These are phyloP conservation scores for Spodoptera litura DNA, from an alignment of 1,140 invertebrate genomes.

Conservation along the genomic window DNA sequence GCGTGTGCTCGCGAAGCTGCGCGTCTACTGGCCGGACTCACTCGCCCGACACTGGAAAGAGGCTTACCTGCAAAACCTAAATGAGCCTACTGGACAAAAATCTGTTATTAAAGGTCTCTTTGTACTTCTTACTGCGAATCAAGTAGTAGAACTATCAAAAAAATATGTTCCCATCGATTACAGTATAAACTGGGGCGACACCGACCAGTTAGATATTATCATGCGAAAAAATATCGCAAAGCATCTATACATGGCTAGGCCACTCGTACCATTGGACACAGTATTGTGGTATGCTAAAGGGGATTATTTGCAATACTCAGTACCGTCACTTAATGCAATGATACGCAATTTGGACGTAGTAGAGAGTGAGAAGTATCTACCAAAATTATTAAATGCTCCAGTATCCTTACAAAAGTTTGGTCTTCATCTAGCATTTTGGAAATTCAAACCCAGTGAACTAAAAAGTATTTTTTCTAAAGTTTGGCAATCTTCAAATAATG, in stretches of 20 bases:
- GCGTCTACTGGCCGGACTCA: slow-evolving; percentile 66
- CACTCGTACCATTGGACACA: slow-evolving; percentile 53
- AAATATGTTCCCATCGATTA: slow-evolving; percentile 60
- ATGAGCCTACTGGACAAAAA: slow-evolving; percentile 55
- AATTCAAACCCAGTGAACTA: slow-evolving; percentile 59
- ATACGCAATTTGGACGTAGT: slow-evolving; percentile 55
- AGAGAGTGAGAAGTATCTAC: slow-evolving; percentile 51
- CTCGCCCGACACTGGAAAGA: slow-evolving; percentile 57
- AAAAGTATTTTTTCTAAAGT: slow-evolving; percentile 56
- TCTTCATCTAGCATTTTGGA: slow-evolving; percentile 60
- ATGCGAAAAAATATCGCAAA: slow-evolving; percentile 65
- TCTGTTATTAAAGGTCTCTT: slow-evolving; percentile 59
- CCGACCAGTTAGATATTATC: slow-evolving; percentile 54
- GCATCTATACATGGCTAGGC: slow-evolving; percentile 63
- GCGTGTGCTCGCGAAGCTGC: slow-evolving; percentile 63
- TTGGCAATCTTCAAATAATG: slow-evolving; percentile 66
- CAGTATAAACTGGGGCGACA: slow-evolving; percentile 71
- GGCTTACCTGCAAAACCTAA: slow-evolving; percentile 53
- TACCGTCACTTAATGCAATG: slow-evolving; percentile 64
- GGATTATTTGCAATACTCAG: slow-evolving; percentile 69
- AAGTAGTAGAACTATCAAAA: slow-evolving; percentile 56
- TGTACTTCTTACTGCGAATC: slow-evolving; percentile 55
- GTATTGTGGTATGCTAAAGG: slow-evolving; percentile 66
- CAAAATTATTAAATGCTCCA: slow-evolving; percentile 36
- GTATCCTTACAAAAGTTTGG: slow-evolving; percentile 63